Evolutionary conservation across 2,797 vertebrate species (phyloP).

Genomic region (Mormyrops boulengeri): DNA sequence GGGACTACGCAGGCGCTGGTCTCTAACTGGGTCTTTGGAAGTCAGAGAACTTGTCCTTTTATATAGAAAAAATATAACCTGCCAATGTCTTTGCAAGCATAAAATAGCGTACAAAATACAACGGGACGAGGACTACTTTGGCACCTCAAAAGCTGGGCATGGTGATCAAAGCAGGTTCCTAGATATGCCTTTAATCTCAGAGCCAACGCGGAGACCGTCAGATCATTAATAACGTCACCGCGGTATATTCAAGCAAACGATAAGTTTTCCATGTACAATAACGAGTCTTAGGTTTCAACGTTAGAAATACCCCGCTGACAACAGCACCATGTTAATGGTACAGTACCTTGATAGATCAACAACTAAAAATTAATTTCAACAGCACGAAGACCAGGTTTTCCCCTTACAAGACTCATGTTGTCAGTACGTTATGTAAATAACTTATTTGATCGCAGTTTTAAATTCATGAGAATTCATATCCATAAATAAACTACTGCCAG

Average conservation of each 20-base stretch:
- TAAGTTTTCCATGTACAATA: neutral
- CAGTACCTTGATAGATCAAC: neutral
- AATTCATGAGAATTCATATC: neutral
- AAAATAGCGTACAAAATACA: neutral
- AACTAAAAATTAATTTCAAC: neutral
- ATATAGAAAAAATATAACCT: neutral
- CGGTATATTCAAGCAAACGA: neutral
- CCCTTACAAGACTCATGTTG: neutral
- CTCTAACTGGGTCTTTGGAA: neutral
- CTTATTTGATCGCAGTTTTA: neutral
- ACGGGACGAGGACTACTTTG: neutral
- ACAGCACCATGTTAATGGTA: neutral
- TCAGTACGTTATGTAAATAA: neutral
- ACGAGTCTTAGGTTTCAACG: neutral
- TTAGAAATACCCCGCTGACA: no score
- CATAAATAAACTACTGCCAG: neutral
- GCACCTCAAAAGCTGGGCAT: neutral
- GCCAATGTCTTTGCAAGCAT: neutral
- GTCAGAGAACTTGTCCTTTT: neutral
- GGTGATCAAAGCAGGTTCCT: neutral
- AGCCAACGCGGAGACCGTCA: neutral
- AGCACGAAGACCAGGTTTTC: neutral
- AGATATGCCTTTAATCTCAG: neutral
- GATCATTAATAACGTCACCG: neutral
- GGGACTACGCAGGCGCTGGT: neutral